phyloP scores from a whole-genome alignment of 2,797 vertebrate species.

The Tauraco hartlaubi region DNA sequence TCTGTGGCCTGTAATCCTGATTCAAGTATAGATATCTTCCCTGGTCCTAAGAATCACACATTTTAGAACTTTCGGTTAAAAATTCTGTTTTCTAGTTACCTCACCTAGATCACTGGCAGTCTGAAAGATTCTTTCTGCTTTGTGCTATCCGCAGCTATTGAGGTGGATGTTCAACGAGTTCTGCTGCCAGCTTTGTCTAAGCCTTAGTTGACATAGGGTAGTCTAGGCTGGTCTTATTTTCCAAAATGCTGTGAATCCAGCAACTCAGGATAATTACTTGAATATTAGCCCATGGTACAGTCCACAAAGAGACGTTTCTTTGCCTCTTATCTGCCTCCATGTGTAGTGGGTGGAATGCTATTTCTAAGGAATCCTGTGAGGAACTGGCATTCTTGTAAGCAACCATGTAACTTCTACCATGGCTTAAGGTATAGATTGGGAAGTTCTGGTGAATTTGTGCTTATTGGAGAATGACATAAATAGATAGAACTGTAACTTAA shows the following conservation, averaged over 20 bases:
- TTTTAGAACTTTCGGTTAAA: neutral
- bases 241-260: neutral
- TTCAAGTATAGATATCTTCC: neutral
- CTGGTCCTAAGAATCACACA: neutral
- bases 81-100: neutral
- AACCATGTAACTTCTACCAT: neutral
- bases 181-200: neutral
- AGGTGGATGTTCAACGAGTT: neutral
- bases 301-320: neutral
- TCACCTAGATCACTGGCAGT: neutral
- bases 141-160: neutral
- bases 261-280: neutral
- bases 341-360: neutral
- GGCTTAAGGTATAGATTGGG: neutral
- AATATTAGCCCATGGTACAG: neutral
- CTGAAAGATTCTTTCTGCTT: neutral
- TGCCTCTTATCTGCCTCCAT: neutral
- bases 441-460: neutral
- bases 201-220: accelerated
- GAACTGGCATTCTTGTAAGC: neutral
- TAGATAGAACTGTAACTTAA: neutral
- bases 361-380: neutral
- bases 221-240: neutral
- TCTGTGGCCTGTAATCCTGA: neutral
- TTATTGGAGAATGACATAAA: neutral